Conservation (phyloP, 2,797 vertebrate species). For the Tiaroga cobitis region DNA sequence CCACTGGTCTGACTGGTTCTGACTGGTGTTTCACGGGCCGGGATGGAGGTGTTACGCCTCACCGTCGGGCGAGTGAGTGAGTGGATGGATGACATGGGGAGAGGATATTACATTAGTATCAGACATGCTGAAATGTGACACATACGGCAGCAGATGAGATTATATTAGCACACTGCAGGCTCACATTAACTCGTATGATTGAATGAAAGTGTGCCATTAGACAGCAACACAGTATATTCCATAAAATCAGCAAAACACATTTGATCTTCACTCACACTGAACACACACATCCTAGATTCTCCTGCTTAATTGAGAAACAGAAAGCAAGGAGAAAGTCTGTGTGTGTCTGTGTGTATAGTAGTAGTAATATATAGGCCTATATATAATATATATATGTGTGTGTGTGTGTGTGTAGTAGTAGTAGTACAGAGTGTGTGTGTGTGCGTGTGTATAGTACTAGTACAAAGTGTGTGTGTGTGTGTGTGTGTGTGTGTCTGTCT, state of each 20-base stretch:
- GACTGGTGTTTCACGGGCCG: slow-evolving; percentile 3
- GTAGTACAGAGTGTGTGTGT: not conserved
- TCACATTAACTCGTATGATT: slow-evolving; percentile 39
- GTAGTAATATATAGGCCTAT: too few species aligned
- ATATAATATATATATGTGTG: too few species aligned
- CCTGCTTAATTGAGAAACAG: not conserved
- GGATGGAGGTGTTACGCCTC: slow-evolving; percentile 28
- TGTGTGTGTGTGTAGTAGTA: too few species aligned
- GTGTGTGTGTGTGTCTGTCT: not conserved
- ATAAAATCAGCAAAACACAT: slow-evolving; percentile 30
- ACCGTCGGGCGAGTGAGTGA: not conserved
- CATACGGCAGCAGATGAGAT: slow-evolving; percentile 52
- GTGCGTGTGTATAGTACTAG: too few species aligned
- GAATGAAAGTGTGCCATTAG: slow-evolving; percentile 50
- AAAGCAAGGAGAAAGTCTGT: not conserved
- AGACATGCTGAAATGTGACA: slow-evolving; percentile 71
- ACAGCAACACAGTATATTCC: slow-evolving; percentile 29
- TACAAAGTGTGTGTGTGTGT: too few species aligned
- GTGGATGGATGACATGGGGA: slow-evolving; percentile 38
- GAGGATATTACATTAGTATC: slow-evolving; percentile 68
- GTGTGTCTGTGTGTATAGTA: too few species aligned
- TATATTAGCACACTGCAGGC: slow-evolving; percentile 48
- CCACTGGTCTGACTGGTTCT: not conserved
- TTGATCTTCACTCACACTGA: not conserved
- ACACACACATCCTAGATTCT: not conserved